These are phyloP conservation scores for Pachydiplax longipennis DNA, from an alignment of 2,888 invertebrate species.

Conservation along the genomic window DNA sequence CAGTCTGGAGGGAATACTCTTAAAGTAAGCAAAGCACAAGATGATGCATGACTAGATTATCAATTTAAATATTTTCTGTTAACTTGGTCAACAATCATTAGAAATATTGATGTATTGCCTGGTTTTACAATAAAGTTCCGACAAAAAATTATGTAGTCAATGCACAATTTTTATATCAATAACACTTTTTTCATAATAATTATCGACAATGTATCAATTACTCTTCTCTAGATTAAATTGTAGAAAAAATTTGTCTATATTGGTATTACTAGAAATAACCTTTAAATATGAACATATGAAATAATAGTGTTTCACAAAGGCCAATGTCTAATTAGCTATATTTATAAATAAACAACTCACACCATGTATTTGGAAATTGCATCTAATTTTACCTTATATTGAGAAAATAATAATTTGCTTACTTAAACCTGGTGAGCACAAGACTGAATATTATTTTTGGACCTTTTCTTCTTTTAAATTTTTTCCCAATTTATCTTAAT, in stretches of 20 bases:
- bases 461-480: neutral
- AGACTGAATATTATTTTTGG: neutral
- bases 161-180: conserved; percentile 3
- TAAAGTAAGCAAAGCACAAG: conserved; percentile 43
- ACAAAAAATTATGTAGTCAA: conserved; percentile 35
- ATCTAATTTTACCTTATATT: conserved; percentile 26
- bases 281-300: conserved; percentile 41
- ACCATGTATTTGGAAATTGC: conserved; percentile 1
- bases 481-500: neutral
- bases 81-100: conserved; percentile 41
- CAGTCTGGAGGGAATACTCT: conserved; percentile 43
- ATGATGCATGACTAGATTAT: conserved; percentile 42
- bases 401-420: conserved; percentile 40
- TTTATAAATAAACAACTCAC: conserved; percentile 13
- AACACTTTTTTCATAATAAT: neutral
- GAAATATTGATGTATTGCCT: conserved; percentile 45
- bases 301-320: conserved; percentile 28
- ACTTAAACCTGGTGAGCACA: conserved; percentile 24
- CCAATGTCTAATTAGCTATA: conserved; percentile 7
- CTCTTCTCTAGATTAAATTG: conserved; percentile 25
- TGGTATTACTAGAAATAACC: conserved; percentile 41
- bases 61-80: conserved; percentile 32
- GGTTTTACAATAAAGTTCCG: conserved; percentile 21
- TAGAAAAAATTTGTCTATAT: conserved; percentile 37
- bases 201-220: conserved; percentile 31